Conservation (phyloP, 2,113 vertebrate species). For the Mirounga angustirostris region DNA sequence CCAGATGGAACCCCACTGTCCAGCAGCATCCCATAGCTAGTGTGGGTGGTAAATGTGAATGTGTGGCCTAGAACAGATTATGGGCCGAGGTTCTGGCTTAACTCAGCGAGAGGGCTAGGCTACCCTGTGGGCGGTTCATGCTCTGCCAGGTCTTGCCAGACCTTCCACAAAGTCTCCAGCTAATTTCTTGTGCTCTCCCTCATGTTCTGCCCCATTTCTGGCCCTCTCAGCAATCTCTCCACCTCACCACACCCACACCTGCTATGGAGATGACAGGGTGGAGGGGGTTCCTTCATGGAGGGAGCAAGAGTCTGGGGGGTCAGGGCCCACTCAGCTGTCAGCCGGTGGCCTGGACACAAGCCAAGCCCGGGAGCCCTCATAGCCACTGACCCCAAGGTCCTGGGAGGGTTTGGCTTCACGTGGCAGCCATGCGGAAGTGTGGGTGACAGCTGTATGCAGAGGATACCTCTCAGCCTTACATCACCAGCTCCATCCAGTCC, state of each 20-base stretch:
- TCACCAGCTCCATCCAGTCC: neutral
- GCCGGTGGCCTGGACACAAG: neutral
- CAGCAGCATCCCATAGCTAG: neutral
- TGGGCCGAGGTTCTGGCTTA: neutral
- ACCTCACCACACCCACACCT: neutral
- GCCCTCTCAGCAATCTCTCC: neutral
- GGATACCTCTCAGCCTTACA: neutral
- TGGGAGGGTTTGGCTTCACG: neutral
- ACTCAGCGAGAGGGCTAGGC: neutral
- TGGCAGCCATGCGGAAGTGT: neutral
- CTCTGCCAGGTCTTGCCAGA: neutral
- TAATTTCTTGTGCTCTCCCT: neutral
- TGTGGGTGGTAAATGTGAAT: neutral
- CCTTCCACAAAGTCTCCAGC: neutral
- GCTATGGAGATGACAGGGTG: neutral
- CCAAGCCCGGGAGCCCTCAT: neutral
- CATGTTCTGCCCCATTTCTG: neutral
- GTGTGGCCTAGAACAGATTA: neutral
- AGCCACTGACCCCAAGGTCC: neutral
- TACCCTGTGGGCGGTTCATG: accelerated
- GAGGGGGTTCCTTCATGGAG: neutral
- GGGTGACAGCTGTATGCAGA: neutral
- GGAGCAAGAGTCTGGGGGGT: neutral
- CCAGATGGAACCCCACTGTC: neutral
- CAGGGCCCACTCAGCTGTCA: neutral